phyloP scores from a whole-genome alignment of 2,797 vertebrate species.

The Lagocephalus sceleratus region DNA sequence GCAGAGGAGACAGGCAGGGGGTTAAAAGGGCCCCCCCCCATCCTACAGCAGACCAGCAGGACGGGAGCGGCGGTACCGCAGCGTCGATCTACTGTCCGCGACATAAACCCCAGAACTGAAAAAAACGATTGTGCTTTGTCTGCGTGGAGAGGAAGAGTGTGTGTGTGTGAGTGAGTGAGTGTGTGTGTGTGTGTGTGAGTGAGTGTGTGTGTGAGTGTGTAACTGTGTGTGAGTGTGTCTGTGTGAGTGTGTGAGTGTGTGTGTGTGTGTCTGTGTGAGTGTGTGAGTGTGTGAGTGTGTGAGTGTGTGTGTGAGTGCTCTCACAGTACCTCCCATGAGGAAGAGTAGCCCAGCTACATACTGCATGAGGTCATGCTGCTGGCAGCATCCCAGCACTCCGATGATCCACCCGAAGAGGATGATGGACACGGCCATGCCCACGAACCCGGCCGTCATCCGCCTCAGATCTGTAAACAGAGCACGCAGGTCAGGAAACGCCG shows the following conservation, averaged over 20 bases:
- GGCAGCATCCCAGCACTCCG: slow-evolving; percentile 91
- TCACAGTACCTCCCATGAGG: slow-evolving; percentile 91
- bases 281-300: slow-evolving; percentile 28
- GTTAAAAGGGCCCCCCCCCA: slow-evolving; percentile 22
- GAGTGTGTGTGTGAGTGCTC: slow-evolving; percentile 40
- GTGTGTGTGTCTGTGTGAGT: slow-evolving; percentile 36
- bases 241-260: slow-evolving; percentile 21
- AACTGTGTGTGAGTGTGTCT: no score
- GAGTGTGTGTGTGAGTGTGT: slow-evolving; percentile 30
- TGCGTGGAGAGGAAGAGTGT: slow-evolving; percentile 22
- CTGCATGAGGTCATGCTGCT: slow-evolving; percentile 95
- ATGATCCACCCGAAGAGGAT: slow-evolving; percentile 94
- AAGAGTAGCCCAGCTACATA: slow-evolving; percentile 95
- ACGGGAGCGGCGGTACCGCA: slow-evolving; percentile 32
- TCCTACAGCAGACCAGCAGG: slow-evolving; percentile 22
- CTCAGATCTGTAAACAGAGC: slow-evolving; percentile 80
- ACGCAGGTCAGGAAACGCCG: neutral
- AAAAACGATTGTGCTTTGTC: slow-evolving; percentile 35
- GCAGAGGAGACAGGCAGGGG: slow-evolving; percentile 30
- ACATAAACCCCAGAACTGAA: slow-evolving; percentile 33
- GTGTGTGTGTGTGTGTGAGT: slow-evolving; percentile 31
- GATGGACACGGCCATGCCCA: slow-evolving; percentile 94
- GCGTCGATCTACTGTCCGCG: slow-evolving; percentile 25
- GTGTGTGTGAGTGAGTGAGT: slow-evolving; percentile 23
- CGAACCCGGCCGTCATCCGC: slow-evolving; percentile 93